Conservation (phyloP, 23 tunicate genomes). For the Botrylloides violaceus region DNA sequence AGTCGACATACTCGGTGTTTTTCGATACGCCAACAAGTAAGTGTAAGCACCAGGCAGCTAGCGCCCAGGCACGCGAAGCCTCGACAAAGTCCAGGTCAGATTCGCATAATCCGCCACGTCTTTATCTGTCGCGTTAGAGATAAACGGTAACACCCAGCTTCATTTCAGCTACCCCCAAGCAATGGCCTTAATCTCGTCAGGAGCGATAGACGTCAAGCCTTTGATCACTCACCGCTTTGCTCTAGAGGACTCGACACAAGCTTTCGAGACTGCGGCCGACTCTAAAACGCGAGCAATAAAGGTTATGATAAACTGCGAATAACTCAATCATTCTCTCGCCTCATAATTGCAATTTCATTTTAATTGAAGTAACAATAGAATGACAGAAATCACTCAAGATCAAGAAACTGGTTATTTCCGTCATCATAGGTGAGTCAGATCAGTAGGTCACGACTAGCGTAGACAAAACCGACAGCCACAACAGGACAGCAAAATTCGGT, state of each 20-base stretch:
- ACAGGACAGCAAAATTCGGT: too few species aligned
- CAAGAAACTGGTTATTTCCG: too few species aligned
- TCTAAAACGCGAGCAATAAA: slow-evolving; percentile 53
- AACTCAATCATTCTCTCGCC: too few species aligned
- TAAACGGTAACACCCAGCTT: neutral
- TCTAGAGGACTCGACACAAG: slow-evolving; percentile 44
- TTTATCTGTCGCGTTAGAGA: too few species aligned
- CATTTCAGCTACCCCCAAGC: slow-evolving; percentile 66
- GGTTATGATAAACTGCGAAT: slow-evolving; percentile 79
- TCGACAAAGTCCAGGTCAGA: too few species aligned
- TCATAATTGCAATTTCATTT: neutral
- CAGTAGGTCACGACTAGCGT: too few species aligned
- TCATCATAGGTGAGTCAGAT: too few species aligned
- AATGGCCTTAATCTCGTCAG: slow-evolving; percentile 51
- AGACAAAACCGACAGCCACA: too few species aligned
- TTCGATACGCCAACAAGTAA: slow-evolving; percentile 96
- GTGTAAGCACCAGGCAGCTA: neutral
- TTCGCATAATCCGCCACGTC: too few species aligned
- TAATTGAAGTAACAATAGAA: neutral
- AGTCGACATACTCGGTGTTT: slow-evolving; percentile 80
- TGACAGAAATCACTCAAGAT: neutral
- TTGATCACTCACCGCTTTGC: slow-evolving; percentile 73
- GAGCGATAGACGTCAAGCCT: slow-evolving; percentile 47
- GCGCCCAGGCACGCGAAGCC: too few species aligned
- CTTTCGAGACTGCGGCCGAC: slow-evolving; percentile 59